Percentiles rank a stretch among this genome's conserved stretches.
phyloP scores from a whole-genome alignment of 1,140 invertebrate genomes.

The Drosophila kepulauana region DNA sequence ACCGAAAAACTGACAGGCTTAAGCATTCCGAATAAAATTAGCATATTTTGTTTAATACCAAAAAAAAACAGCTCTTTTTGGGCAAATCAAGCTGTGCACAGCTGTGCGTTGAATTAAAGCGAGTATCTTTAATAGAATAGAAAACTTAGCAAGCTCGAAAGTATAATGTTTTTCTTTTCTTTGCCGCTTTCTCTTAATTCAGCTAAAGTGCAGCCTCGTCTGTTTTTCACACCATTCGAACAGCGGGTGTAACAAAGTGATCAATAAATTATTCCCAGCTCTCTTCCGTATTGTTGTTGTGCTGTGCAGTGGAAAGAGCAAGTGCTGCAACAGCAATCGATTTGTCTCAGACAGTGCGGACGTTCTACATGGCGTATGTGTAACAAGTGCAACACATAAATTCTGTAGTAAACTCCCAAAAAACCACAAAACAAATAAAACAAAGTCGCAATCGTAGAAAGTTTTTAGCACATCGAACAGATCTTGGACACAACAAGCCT shows the following conservation, averaged over 20 bases:
- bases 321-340: slow-evolving; percentile 53
- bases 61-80: neutral
- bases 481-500: slow-evolving; percentile 48
- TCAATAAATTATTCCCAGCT: slow-evolving; percentile 61
- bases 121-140: neutral
- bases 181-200: slow-evolving; percentile 1
- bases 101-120: neutral
- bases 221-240: slow-evolving; percentile 6
- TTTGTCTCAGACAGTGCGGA: slow-evolving; percentile 62
- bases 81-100: slow-evolving; percentile 8
- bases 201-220: slow-evolving; percentile 5
- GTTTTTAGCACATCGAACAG: slow-evolving; percentile 38
- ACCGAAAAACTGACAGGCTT: slow-evolving; percentile 1
- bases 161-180: neutral
- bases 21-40: neutral
- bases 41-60: slow-evolving; percentile 7
- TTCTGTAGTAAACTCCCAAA: slow-evolving; percentile 23
- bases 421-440: slow-evolving; percentile 60
- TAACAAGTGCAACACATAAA: slow-evolving; percentile 73
- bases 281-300: slow-evolving; percentile 28
- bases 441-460: slow-evolving; percentile 38
- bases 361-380: slow-evolving; percentile 68
- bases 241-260: slow-evolving; percentile 58
- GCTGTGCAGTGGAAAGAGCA: slow-evolving; percentile 30
- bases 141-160: neutral